phyloP scores from a whole-genome alignment of 1,140 invertebrate genomes.

The Scylla paramamosain region DNA sequence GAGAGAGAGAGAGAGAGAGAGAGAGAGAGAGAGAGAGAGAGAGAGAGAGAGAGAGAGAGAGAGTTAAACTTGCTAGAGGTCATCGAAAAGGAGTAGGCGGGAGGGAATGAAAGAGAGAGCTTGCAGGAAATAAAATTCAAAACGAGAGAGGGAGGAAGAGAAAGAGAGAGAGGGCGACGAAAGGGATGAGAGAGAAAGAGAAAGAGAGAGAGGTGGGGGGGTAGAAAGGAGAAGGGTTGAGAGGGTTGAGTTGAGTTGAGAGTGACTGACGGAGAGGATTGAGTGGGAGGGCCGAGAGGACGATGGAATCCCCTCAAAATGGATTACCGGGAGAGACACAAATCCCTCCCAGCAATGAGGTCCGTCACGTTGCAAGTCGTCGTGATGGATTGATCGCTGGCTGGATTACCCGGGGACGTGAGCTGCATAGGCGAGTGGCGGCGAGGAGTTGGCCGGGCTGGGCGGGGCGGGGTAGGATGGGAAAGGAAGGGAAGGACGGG shows the following conservation, averaged over 20 bases:
- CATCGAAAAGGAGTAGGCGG: background rate
- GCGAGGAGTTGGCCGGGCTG: background rate
- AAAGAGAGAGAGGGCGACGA: background rate
- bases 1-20: background rate
- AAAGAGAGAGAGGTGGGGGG: background rate
- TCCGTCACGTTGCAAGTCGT: background rate
- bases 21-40: background rate
- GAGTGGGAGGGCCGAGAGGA: background rate
- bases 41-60: background rate
- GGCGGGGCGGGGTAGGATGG: too few species aligned
- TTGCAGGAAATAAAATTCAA: background rate
- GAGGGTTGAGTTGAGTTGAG: background rate
- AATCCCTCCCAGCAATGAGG: background rate
- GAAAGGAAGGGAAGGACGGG: background rate
- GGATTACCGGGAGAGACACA: background rate
- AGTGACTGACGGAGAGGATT: background rate
- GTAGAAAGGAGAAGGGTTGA: background rate
- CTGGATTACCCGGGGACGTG: background rate
- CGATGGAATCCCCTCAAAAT: background rate
- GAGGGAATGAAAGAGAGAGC: background rate
- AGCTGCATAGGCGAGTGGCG: background rate
- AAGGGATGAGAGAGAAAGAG: background rate
- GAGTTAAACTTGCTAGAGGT: background rate
- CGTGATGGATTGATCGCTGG: slow-evolving; percentile 6
- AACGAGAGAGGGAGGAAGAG: background rate